phyloP scores from a whole-genome alignment of 2,797 vertebrate genomes.

The Potorous gilbertii region DNA sequence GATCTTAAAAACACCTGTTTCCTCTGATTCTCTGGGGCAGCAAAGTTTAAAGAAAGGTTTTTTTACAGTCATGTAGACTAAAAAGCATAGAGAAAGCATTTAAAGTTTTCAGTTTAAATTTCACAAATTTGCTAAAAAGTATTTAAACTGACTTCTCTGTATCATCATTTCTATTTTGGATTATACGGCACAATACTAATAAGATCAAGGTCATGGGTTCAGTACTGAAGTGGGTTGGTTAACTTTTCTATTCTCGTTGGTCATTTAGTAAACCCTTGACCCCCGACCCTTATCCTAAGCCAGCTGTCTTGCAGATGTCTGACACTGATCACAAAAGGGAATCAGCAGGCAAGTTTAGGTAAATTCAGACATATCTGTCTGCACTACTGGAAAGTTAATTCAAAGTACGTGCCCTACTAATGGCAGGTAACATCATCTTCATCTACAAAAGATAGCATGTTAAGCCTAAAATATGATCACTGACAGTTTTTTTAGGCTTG shows the following conservation, averaged over 20 bases:
- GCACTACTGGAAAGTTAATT: not conserved
- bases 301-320: constrained; percentile 18
- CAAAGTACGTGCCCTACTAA: constrained; percentile 5
- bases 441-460: not conserved
- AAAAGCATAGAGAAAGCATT: constrained; percentile 2
- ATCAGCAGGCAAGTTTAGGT: not conserved
- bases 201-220: not conserved
- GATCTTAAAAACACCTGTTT: not conserved
- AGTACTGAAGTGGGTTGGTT: not conserved
- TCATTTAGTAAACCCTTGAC: not conserved
- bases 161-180: constrained; percentile 21
- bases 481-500: not conserved
- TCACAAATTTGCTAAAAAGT: constrained; percentile 33
- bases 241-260: not conserved
- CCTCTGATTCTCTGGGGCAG: constrained; percentile 22
- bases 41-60: constrained; percentile 23
- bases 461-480: constrained; percentile 34
- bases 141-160: constrained; percentile 41
- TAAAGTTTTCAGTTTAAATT: constrained; percentile 15
- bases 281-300: not conserved
- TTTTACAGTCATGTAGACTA: constrained; percentile 15
- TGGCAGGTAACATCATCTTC: constrained; percentile 8
- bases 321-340: constrained; percentile 1
- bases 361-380: not conserved
- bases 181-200: constrained; percentile 41